Base-by-base conservation (phyloP, 2,888 invertebrate genomes). In the Gerris lacustris region DNA sequence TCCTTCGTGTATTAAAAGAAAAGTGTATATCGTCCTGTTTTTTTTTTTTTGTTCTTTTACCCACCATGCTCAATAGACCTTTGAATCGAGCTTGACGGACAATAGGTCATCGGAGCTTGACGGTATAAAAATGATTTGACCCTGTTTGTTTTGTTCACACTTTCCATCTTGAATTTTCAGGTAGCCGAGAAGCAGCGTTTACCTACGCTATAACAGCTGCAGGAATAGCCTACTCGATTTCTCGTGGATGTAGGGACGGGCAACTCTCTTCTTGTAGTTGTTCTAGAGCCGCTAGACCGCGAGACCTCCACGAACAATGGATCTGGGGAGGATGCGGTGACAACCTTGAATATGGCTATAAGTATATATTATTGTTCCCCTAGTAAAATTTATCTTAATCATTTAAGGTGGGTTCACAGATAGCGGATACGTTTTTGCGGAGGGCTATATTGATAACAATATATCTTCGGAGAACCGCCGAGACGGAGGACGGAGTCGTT, bases 261-360 rank as follows among this genome's bases (percentile, higher is more conserved):
- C 87, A 91, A 73, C 84, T 96, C 70, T 85, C 91, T 6, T 92
- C 91, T 69, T 97, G 97, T 79, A 92, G 94, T 44, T 97, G 97
- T 80, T 92, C 93, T 69, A 84, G 89, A 31, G 89, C 92, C 68
- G 83, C 86, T 5, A 82, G 96, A 67, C 96, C 96, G 6, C 86
- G 87, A 76, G 90, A 92, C 79, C 83, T 96, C 71, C 89, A 92
- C 77, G 85, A 87, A 70, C 95, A 96, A 79, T 98, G 96, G 96
- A 89, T 94, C 67, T 98, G 98, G 98, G 96, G 96, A 45, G 98
- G 98, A 44, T 98, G 96, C 78, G 97, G 96, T 0, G 97, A 98
- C 81, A 95, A 99, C 82, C 86, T 96, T 71, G 94, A 96, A 80
- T 96, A 96, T 80, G 94, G 94, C 72, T 95, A 95, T 85, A 92